A percentile compares a stretch with the other conserved stretches of the same genome.
phyloP scores from a whole-genome alignment of 2,888 invertebrate genomes.

The Dryadula phaetusa region DNA sequence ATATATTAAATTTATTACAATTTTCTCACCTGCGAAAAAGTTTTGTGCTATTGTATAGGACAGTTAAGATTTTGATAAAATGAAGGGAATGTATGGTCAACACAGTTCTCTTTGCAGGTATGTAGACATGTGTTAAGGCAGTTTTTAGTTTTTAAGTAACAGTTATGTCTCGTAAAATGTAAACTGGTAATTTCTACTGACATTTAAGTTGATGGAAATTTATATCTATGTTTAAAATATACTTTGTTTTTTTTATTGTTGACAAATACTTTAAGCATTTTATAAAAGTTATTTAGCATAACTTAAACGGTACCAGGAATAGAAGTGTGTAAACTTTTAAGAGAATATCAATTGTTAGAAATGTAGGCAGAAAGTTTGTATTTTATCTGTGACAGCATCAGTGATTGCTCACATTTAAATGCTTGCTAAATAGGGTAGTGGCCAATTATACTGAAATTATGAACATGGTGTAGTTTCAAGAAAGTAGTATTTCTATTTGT shows the following conservation, averaged over 20 bases:
- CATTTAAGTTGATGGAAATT: not conserved
- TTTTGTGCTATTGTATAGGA: not conserved
- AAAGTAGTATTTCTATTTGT: not conserved
- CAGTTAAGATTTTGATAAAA: not conserved
- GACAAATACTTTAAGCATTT: not conserved
- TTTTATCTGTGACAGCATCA: not conserved
- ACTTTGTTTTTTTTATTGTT: not conserved
- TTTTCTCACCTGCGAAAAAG: not conserved
- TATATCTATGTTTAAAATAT: not conserved
- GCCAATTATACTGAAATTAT: not conserved
- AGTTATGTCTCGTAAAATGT: not conserved
- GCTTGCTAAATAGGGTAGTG: not conserved
- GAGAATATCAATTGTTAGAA: not conserved
- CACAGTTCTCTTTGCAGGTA: not conserved
- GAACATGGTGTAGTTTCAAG: not conserved
- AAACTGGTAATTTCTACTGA: not conserved
- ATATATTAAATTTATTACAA: slow-evolving; percentile 1
- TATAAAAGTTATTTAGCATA: not conserved
- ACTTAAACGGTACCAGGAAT: not conserved
- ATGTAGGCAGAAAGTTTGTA: not conserved
- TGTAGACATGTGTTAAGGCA: not conserved
- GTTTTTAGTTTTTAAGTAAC: slow-evolving; percentile 5
- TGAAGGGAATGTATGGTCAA: not conserved
- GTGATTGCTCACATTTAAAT: not conserved
- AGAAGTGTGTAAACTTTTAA: not conserved